Conservation (phyloP, 1,140 invertebrate species). For the Phymorhynchus buccinoides region DNA sequence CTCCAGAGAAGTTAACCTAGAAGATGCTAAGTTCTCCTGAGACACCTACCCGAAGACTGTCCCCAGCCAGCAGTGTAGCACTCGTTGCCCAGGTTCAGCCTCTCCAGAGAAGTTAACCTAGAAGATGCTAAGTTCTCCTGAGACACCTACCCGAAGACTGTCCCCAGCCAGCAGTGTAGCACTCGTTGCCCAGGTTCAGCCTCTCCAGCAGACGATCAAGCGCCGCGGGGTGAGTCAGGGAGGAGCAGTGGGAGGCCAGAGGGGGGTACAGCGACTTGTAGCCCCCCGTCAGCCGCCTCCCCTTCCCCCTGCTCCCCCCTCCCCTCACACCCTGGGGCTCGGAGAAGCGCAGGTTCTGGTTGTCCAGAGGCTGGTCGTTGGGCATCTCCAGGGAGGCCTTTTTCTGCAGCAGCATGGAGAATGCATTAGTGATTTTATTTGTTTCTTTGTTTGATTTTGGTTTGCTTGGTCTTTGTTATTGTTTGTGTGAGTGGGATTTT, state of each 20-base stretch:
- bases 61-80: conserved; percentile 45
- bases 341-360: background rate
- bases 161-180: conserved; percentile 43
- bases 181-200: conserved; percentile 32
- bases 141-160: conserved; percentile 29
- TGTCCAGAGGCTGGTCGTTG: conserved; percentile 13
- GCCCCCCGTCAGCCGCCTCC: background rate
- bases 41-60: conserved; percentile 32
- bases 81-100: conserved; percentile 28
- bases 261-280: conserved; percentile 6
- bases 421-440: too few species aligned
- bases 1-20: background rate
- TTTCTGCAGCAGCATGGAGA: too few species aligned
- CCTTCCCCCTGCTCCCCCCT: background rate
- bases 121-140: background rate
- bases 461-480: too few species aligned
- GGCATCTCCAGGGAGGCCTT: background rate
- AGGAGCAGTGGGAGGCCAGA: conserved; percentile 20
- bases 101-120: background rate
- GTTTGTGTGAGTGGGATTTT: too few species aligned
- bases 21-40: too few species aligned
- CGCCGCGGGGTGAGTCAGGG: conserved; percentile 8
- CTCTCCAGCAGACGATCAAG: conserved; percentile 34
- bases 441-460: too few species aligned
- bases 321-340: background rate